phyloP scores from a whole-genome alignment of 2,113 vertebrate species.

The Gulo gulo region DNA sequence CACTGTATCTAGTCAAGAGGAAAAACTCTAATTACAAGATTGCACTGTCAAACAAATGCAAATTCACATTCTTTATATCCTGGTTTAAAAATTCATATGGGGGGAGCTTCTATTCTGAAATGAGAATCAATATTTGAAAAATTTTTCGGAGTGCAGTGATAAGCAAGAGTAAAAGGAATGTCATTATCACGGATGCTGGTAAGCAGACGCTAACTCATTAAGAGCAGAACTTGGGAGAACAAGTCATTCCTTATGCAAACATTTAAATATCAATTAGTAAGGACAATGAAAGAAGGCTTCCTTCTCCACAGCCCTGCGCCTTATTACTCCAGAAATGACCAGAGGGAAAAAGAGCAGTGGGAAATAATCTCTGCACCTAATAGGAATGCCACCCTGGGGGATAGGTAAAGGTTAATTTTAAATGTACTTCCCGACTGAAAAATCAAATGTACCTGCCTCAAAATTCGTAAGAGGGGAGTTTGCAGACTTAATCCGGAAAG shows the following conservation, averaged over 20 bases:
- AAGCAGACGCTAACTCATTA: slow-evolving; percentile 69
- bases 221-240: slow-evolving; percentile 60
- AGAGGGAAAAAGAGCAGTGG: neutral
- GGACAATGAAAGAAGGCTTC: slow-evolving; percentile 64
- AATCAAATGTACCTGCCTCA: slow-evolving; percentile 64
- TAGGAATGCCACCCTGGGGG: slow-evolving; percentile 61
- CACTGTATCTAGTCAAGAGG: slow-evolving; percentile 81
- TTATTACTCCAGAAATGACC: slow-evolving; percentile 63
- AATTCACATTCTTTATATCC: slow-evolving; percentile 78
- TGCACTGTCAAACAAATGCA: slow-evolving; percentile 83
- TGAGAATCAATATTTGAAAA: slow-evolving; percentile 82
- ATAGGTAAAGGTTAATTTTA: slow-evolving; percentile 68
- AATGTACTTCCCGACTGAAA: slow-evolving; percentile 65
- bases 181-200: slow-evolving; percentile 68
- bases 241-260: slow-evolving; percentile 68
- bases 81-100: slow-evolving; percentile 78
- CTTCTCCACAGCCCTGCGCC: neutral
- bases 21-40: slow-evolving; percentile 82
- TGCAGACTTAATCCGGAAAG: slow-evolving; percentile 67
- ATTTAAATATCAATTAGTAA: slow-evolving; percentile 82
- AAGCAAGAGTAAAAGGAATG: slow-evolving; percentile 72
- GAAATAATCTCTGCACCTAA: slow-evolving; percentile 52
- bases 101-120: slow-evolving; percentile 66
- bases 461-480: slow-evolving; percentile 69
- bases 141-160: slow-evolving; percentile 64